Percentiles rank a stretch among this genome's conserved stretches.
phyloP scores from a whole-genome alignment of 2,888 invertebrate species.

The Acanthosoma haemorrhoidale region DNA sequence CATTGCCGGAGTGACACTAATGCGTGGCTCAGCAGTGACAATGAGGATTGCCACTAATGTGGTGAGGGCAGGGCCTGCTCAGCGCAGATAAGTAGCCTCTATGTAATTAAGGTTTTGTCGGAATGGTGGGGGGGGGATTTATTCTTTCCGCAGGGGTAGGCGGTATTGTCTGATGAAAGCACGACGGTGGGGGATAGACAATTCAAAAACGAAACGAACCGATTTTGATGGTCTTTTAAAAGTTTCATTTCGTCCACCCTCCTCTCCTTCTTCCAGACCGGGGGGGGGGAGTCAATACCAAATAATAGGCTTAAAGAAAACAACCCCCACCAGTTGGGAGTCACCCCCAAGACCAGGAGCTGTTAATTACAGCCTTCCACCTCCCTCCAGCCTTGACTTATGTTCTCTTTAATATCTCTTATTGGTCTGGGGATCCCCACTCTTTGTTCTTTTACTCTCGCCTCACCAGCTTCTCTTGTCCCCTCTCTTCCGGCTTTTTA shows the following conservation, averaged over 20 bases:
- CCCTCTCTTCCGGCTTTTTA: slow-evolving; percentile 11
- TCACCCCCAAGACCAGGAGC: background rate
- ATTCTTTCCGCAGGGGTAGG: background rate
- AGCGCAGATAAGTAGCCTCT: background rate
- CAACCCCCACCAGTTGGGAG: slow-evolving; percentile 36
- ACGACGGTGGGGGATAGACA: too few species aligned
- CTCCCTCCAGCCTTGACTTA: slow-evolving; percentile 33
- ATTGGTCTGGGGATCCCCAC: slow-evolving; percentile 21
- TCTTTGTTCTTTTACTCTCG: background rate
- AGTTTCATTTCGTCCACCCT: slow-evolving; percentile 36
- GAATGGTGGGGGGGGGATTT: background rate
- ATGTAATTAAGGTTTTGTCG: slow-evolving; percentile 9
- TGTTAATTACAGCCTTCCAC: slow-evolving; percentile 15
- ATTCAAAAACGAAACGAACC: slow-evolving; percentile 39
- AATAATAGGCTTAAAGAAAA: slow-evolving; percentile 39
- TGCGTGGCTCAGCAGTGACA: too few species aligned
- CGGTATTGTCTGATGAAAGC: too few species aligned
- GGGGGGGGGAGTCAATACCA: slow-evolving; percentile 18
- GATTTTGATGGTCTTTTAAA: slow-evolving; percentile 40
- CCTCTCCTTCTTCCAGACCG: background rate
- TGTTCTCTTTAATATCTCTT: slow-evolving; percentile 37
- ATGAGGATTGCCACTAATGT: too few species aligned
- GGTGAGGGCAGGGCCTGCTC: background rate
- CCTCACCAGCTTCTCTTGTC: background rate
- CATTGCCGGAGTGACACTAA: too few species aligned